A percentile compares a stretch with the other conserved stretches of the same genome.
phyloP scores from a whole-genome alignment of 2,888 invertebrate genomes.

The Cetonia aurata region DNA sequence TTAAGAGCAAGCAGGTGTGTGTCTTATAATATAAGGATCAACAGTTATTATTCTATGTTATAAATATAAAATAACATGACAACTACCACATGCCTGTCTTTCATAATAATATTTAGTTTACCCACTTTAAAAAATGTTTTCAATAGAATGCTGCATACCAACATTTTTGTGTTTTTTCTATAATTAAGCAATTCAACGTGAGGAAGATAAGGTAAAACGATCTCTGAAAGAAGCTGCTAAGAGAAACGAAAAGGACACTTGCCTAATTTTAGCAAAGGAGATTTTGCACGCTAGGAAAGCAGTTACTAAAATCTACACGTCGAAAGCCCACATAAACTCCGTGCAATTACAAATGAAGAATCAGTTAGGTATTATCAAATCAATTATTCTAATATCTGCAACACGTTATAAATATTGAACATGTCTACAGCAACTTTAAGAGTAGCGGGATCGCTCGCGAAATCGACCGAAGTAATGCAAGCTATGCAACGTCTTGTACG shows the following conservation, averaged over 20 bases:
- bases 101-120: too few species aligned
- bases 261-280: conserved; percentile 93
- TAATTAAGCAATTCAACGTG: conserved; percentile 87
- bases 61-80: too few species aligned
- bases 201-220: conserved; percentile 96
- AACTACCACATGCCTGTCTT: too few species aligned
- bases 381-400: not conserved
- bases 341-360: conserved; percentile 98
- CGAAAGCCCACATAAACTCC: conserved; percentile 97
- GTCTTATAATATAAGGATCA: too few species aligned
- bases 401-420: not conserved
- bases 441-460: conserved; percentile 92
- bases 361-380: conserved; percentile 79
- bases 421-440: conserved; percentile 83
- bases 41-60: too few species aligned
- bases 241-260: conserved; percentile 94
- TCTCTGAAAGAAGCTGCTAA: conserved; percentile 96
- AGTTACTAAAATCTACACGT: conserved; percentile 90
- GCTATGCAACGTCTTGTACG: conserved; percentile 94
- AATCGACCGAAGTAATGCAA: conserved; percentile 99
- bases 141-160: conserved; percentile 23
- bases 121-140: conserved; percentile 4
- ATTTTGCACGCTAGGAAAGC: conserved; percentile 90
- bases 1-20: too few species aligned
- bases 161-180: conserved; percentile 29